Percentiles rank a stretch among this genome's conserved stretches.
phyloP scores from a whole-genome alignment of 1,140 invertebrate genomes.

The Eriocheir sinensis region DNA sequence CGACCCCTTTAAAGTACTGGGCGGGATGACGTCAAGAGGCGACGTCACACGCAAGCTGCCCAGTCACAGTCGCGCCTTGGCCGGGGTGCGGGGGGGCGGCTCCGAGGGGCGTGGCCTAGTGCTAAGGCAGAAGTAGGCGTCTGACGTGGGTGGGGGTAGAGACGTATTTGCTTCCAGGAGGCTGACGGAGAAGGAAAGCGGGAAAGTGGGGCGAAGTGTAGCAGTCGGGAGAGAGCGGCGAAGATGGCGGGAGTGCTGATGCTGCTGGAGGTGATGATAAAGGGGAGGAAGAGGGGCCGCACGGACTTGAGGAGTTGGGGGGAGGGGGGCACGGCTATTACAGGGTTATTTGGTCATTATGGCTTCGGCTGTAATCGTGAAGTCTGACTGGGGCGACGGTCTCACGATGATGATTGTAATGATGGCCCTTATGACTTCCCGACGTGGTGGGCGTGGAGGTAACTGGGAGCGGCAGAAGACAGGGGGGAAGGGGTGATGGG shows the following conservation, averaged over 20 bases:
- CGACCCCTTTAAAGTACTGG: neutral
- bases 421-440: neutral
- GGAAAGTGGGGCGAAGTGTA: neutral
- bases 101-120: neutral
- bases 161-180: conserved; percentile 10
- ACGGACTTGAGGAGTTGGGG: neutral
- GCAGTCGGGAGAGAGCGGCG: neutral
- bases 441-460: neutral
- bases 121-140: neutral
- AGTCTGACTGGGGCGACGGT: neutral
- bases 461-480: neutral
- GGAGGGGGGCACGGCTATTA: neutral
- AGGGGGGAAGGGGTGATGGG: too few species aligned
- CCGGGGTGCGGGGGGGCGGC: neutral
- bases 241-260: too few species aligned
- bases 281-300: neutral
- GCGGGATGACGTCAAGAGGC: neutral
- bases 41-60: neutral
- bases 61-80: neutral
- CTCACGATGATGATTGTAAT: conserved; percentile 11
- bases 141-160: neutral
- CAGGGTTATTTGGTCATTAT: neutral
- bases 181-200: neutral
- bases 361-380: neutral
- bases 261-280: neutral